A percentile compares a stretch with the other conserved stretches of the same genome.
Conservation (phyloP, 2,113 vertebrate species). For the Gavialis gangeticus region DNA sequence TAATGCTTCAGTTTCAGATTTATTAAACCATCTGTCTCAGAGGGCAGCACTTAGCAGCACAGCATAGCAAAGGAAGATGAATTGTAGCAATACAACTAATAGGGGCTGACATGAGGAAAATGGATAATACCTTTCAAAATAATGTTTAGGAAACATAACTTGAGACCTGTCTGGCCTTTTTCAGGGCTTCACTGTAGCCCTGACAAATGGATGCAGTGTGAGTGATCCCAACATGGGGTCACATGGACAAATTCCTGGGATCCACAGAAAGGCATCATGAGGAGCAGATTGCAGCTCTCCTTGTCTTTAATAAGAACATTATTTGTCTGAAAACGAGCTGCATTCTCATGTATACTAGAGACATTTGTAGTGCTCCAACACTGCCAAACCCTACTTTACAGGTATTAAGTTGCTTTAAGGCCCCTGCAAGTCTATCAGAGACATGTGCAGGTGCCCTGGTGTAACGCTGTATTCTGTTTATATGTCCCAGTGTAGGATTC, state of each 20-base stretch:
- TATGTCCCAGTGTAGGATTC: background rate
- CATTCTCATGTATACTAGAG: background rate
- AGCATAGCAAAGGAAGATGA: slow-evolving; percentile 32
- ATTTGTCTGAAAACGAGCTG: background rate
- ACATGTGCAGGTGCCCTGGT: too few species aligned
- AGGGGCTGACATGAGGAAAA: background rate
- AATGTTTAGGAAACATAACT: background rate
- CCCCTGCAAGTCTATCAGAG: too few species aligned
- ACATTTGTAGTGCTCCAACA: background rate
- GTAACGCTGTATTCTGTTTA: background rate
- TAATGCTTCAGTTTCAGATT: slow-evolving; percentile 50
- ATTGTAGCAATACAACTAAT: background rate
- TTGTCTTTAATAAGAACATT: background rate
- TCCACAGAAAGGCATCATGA: background rate
- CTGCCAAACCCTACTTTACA: background rate
- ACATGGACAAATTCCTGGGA: background rate
- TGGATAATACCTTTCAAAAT: background rate
- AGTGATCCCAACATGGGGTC: background rate
- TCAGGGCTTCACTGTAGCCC: background rate
- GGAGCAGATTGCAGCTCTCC: background rate
- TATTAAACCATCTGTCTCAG: slow-evolving; percentile 56
- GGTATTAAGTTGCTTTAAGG: background rate
- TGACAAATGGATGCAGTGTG: background rate
- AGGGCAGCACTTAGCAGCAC: slow-evolving; percentile 26
- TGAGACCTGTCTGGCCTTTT: background rate